A percentile compares a stretch with the other conserved stretches of the same genome.
Evolutionary conservation across 2,113 vertebrate genomes (phyloP).

Genomic region (Engystomops pustulosus): DNA sequence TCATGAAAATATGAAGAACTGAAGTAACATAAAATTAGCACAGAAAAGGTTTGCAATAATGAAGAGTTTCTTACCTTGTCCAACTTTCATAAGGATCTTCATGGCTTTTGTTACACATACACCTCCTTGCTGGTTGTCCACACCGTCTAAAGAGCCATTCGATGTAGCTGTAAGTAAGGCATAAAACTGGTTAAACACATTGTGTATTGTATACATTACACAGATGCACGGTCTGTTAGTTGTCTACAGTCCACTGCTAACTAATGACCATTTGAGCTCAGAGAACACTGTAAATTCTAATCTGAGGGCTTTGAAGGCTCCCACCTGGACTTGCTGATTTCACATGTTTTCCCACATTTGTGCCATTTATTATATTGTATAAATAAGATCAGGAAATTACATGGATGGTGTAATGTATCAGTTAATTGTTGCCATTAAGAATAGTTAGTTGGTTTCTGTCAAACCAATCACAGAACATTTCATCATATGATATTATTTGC

Average conservation of each 20-base stretch:
- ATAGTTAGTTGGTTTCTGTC: slow-evolving; percentile 37
- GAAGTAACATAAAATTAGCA: background rate
- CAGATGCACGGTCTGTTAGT: slow-evolving; percentile 4
- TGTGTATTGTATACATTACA: background rate
- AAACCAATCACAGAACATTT: slow-evolving; percentile 26
- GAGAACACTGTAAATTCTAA: slow-evolving; percentile 15
- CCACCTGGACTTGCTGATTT: slow-evolving; percentile 28
- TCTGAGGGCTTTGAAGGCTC: background rate
- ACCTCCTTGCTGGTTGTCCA: slow-evolving; percentile 98
- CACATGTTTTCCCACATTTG: slow-evolving; percentile 3
- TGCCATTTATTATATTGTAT: slow-evolving; percentile 33
- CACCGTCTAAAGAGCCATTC: slow-evolving; percentile 96
- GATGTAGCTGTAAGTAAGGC: slow-evolving; percentile 88
- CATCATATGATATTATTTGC: slow-evolving; percentile 12
- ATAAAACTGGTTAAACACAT: slow-evolving; percentile 64
- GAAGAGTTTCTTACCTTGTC: slow-evolving; percentile 87
- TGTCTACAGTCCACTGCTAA: slow-evolving; percentile 22
- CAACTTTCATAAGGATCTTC: slow-evolving; percentile 99
- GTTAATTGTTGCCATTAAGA: slow-evolving; percentile 55
- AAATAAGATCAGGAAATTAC: slow-evolving; percentile 52
- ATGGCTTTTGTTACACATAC: slow-evolving; percentile 98
- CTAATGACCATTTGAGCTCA: slow-evolving; percentile 12
- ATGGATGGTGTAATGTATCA: slow-evolving; percentile 42
- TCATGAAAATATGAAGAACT: too few relatives aligned
- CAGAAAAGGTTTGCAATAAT: too few relatives aligned